These are phyloP conservation scores for Varanus komodoensis DNA, from an alignment of 2,113 vertebrate genomes.

Conservation along the genomic window DNA sequence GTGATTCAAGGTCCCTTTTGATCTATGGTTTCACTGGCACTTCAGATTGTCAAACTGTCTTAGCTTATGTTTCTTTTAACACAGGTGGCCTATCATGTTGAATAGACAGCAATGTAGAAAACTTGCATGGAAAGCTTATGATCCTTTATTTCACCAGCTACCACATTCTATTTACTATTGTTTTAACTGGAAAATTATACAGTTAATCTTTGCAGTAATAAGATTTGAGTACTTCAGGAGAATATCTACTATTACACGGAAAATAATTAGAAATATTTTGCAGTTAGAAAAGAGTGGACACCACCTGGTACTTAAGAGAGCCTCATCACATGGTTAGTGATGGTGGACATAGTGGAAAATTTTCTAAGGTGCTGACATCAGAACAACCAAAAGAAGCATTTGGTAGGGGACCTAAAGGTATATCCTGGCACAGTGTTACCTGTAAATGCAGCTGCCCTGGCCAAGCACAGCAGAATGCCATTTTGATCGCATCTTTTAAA, in stretches of 20 bases:
- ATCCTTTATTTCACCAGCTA: not conserved
- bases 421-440: not conserved
- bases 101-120: not conserved
- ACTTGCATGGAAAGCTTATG: not conserved
- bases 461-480: not conserved
- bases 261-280: not conserved
- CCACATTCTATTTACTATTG: not conserved
- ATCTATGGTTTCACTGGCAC: not conserved
- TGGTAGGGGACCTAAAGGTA: not conserved
- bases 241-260: not conserved
- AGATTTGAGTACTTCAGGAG: not conserved
- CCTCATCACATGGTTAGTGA: not conserved
- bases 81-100: not conserved
- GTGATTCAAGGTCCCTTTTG: not conserved
- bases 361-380: not conserved
- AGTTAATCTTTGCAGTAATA: not conserved
- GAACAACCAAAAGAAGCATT: not conserved
- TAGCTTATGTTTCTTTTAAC: not conserved
- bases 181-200: not conserved
- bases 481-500: slow-evolving; percentile 4
- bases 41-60: not conserved
- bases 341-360: not conserved
- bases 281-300: not conserved
- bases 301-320: not conserved
- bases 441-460: not conserved